Evolutionary conservation across 2,113 vertebrate species (phyloP), one percentile per base, ranked within the genome.

Genomic region (Chamaetylas fuelleborni): DNA sequence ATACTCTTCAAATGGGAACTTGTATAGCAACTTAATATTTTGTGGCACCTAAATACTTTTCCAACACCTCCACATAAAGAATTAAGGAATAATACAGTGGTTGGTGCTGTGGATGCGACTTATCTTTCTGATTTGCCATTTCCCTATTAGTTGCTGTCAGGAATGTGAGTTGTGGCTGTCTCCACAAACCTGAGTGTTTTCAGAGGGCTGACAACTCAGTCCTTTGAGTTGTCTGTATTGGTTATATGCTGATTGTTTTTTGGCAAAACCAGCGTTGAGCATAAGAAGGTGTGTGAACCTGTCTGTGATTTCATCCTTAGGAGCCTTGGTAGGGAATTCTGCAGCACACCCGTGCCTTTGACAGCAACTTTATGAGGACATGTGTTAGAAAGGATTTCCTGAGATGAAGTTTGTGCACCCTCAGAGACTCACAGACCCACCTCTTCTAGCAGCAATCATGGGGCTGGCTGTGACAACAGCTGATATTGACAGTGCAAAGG

Each of bases 51-150:
- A 6, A 61, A 50, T 65, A 24, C 64, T 80, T 88, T 92, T 66
- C 26, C 33, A 70, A 62, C 1, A 5, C 2, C 28, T 77, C 22
- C 13, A 38, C 13, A 38, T 17, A 16, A 14, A 43, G 24, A 62
- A 42, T 82, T 90, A 33, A 33, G 19, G 38, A 29, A 40, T 51
- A 26, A 25, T 24, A 14, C 0, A 0, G 19, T 60, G 22, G 8
- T 69, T 0, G 1, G 29, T 72, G 20, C 29, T 62, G 40, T 36
- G 42, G 16, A 31, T 66, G n/a, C 22, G 47, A 20, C 22, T 77
- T 71, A 15, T 79, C 11, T 47, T 67, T 51, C 47, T 56, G n/a
- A 38, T 43, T 6, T 4, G 36, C 4, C n/a, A 12, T 67, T 79
- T 67, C 29, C 57, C 26, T 65, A 0, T 36, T 16, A 15, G 34